Evolutionary conservation across 2,797 vertebrate species (phyloP).

Genomic region (Hozukius guyotensis): DNA sequence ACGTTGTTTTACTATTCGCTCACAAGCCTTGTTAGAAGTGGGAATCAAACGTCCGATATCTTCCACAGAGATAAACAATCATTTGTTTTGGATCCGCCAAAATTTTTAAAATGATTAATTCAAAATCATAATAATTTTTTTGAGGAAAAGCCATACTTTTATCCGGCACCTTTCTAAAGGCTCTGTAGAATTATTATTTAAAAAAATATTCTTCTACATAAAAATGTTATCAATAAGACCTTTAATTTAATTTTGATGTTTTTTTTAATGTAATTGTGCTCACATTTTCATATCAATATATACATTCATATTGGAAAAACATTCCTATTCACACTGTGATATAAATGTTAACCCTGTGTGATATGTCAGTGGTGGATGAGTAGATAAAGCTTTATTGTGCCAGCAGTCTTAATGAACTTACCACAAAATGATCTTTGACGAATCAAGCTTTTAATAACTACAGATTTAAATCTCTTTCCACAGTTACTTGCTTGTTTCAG

Average conservation of each 20-base stretch:
- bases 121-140: no score
- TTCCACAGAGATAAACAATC: no score
- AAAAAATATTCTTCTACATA: no score
- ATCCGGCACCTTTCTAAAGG: accelerated
- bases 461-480: not conserved
- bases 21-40: no score
- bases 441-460: not conserved
- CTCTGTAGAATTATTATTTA: no score
- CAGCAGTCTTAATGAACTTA: not conserved
- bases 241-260: no score
- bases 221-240: no score
- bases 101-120: no score
- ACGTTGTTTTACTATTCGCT: accelerated
- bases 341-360: not conserved
- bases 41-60: accelerated
- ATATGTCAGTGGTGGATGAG: not conserved
- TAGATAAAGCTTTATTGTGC: not conserved
- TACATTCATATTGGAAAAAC: not conserved
- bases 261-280: not conserved
- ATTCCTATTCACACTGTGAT: not conserved
- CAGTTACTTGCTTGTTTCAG: not conserved
- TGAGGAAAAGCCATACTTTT: no score
- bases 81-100: no score
- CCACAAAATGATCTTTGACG: not conserved
- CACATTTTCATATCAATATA: not conserved